Evolutionary conservation across 2,888 invertebrate genomes (phyloP).

Genomic region (Pseudococcus longispinus): DNA sequence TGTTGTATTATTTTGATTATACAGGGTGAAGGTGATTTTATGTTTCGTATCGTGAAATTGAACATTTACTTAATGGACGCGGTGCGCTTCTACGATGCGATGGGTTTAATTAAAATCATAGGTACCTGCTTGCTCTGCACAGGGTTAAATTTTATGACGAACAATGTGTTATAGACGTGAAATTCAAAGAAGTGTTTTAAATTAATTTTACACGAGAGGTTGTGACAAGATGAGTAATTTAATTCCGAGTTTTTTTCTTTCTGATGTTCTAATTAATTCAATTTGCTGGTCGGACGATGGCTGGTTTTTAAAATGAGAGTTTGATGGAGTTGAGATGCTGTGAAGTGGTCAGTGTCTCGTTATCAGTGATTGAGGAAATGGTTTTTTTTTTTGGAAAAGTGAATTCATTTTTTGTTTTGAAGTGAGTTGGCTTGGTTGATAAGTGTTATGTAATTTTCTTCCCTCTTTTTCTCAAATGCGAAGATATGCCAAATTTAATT

Average conservation of each 20-base stretch:
- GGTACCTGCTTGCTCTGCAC: neutral
- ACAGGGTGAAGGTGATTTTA: constrained; percentile 1
- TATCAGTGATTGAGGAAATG: too few species aligned
- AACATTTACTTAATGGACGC: constrained; percentile 34
- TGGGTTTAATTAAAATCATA: constrained; percentile 8
- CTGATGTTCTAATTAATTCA: neutral
- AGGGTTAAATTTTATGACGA: constrained; percentile 40
- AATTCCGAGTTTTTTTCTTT: neutral
- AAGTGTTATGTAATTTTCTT: too few species aligned
- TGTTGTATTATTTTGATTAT: constrained; percentile 15
- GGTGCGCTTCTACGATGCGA: neutral
- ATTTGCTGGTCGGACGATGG: neutral
- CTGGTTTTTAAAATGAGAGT: neutral
- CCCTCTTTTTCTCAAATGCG: too few species aligned
- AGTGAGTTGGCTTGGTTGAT: too few species aligned
- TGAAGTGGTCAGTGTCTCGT: neutral
- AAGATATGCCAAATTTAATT: too few species aligned
- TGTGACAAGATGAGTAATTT: constrained; percentile 21
- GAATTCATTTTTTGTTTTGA: too few species aligned
- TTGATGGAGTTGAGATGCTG: neutral
- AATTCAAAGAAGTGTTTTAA: neutral
- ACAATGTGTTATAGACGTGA: neutral
- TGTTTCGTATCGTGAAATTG: neutral
- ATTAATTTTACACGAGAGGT: neutral
- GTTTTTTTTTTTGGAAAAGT: too few species aligned